Base-by-base conservation (phyloP, 2,797 vertebrate species). In the Rallus crepitans region DNA sequence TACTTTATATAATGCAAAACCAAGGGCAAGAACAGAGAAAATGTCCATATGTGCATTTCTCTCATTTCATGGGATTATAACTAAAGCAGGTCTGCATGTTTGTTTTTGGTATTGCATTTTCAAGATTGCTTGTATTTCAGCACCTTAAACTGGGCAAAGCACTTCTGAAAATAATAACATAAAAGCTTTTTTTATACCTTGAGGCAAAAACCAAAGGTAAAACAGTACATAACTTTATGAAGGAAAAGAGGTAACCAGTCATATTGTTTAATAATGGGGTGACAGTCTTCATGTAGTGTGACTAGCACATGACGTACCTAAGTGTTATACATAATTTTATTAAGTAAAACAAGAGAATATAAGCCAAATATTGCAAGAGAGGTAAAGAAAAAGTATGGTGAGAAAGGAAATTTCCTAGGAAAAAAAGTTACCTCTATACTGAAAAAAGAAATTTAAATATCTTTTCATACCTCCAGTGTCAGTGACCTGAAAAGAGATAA, bases 21-120 rank as follows among this genome's bases (percentile, higher is more conserved):
- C 27, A 71, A 81, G 33, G 19, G 9, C 19, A 80, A 89, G 17
- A 77, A 25, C 15, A 70, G 27, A 37, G 3, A 52, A 87, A 61
- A 3, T 6, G 11, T 11, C 1, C 1, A 31, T 81, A 3, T 6
- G 11, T 11, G 2, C 1, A 31, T 81, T 78, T 59, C 23, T 68
- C 12, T 48, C 3, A 53, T 84, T 83, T 68, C 39, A 50, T 21
- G 39, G 16, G 19, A 61, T 65, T 65, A 35, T 56, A 83, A 39
- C 6, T 61, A 53, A 85, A 90, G 2, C 13, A 72, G 4, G 13
- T 57, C 14, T 52, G 39, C 1, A 0, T 31, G 2, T 39, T 83
- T 78, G 20, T 52, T 83, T 84, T 69, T 40, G 37, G 9, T 27
- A n/a, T 35, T 14, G 2, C 3, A 11, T 85, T 88, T 86, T 90